Evolutionary conservation across 2,113 vertebrate species (phyloP).

Genomic region (Tachycineta bicolor): DNA sequence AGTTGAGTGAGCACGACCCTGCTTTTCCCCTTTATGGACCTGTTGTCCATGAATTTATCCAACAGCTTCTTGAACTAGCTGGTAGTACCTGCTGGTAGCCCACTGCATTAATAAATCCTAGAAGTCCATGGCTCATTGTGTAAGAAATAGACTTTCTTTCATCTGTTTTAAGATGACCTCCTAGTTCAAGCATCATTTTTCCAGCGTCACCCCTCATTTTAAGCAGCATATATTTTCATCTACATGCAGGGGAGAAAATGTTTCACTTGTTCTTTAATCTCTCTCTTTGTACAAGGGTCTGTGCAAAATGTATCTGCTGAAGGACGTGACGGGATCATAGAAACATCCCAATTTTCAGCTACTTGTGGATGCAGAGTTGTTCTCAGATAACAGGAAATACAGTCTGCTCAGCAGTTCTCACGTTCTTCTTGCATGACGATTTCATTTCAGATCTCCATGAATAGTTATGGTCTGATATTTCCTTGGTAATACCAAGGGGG

Average conservation of each 20-base stretch:
- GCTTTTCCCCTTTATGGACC: background rate
- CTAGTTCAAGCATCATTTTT: background rate
- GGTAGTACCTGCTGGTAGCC: background rate
- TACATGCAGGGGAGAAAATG: background rate
- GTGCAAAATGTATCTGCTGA: background rate
- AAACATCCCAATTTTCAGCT: background rate
- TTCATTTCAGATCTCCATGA: background rate
- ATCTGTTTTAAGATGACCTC: background rate
- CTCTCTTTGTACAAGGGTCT: background rate
- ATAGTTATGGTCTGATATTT: background rate
- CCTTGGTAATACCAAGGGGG: background rate
- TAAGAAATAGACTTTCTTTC: background rate
- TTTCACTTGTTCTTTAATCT: background rate
- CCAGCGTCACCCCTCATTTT: accelerated
- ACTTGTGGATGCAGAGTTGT: background rate
- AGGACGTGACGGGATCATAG: background rate
- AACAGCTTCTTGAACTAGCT: background rate
- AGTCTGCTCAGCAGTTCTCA: background rate
- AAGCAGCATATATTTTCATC: background rate
- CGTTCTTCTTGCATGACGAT: background rate
- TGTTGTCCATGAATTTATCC: background rate
- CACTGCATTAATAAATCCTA: background rate
- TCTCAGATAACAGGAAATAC: slow-evolving; percentile 5
- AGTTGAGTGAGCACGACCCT: background rate
- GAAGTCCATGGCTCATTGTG: background rate